Percentiles rank a stretch among this genome's conserved stretches.
phyloP scores from a whole-genome alignment of 2,113 vertebrate species.

The Antennarius striatus region DNA sequence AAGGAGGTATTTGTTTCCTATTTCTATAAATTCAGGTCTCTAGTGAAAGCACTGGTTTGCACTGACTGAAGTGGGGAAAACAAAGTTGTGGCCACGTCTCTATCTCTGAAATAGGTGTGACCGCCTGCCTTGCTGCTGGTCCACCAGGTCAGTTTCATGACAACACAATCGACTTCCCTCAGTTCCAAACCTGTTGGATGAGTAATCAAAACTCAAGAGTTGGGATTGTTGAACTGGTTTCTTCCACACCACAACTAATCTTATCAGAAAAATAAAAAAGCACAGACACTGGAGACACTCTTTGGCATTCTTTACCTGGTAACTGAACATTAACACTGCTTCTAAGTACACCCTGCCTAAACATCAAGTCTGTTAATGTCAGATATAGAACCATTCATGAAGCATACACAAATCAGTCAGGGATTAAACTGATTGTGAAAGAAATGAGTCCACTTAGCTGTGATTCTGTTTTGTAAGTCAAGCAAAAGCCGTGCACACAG shows the following conservation, averaged over 20 bases:
- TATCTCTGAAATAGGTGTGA: conserved; percentile 37
- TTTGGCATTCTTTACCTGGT: background rate
- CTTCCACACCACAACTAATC: conserved; percentile 6
- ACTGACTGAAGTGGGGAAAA: conserved; percentile 6
- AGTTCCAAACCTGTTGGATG: conserved; percentile 53
- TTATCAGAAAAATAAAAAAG: background rate
- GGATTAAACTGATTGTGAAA: background rate
- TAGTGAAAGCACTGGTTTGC: conserved; percentile 10
- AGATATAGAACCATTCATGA: background rate
- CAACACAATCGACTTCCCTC: conserved; percentile 9
- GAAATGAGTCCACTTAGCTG: background rate
- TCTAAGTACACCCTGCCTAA: background rate
- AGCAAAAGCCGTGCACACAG: background rate
- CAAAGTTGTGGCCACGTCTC: conserved; percentile 12
- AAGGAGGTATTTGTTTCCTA: background rate
- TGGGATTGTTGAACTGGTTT: conserved; percentile 54
- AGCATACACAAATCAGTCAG: background rate
- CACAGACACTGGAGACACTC: background rate
- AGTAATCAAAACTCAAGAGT: conserved; percentile 36
- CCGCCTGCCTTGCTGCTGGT: conserved; percentile 22
- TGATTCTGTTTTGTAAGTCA: background rate
- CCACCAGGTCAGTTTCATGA: conserved; percentile 38
- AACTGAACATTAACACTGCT: background rate
- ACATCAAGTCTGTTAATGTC: background rate
- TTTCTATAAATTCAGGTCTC: conserved; percentile 6